Evolutionary conservation across 2,888 invertebrate genomes (phyloP).

Genomic region (Venustoraphidia nigricollis): DNA sequence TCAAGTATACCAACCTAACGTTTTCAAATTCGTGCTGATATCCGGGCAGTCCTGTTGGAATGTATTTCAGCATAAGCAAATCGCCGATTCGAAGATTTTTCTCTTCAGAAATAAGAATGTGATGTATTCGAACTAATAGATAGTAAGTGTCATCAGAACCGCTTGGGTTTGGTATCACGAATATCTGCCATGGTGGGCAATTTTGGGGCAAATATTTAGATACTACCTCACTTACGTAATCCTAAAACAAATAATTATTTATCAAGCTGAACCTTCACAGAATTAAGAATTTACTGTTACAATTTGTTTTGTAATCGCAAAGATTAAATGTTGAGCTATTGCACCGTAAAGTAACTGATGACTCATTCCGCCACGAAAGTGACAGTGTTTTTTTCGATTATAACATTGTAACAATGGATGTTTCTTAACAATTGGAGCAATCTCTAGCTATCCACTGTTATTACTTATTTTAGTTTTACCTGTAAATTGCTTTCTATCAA

Average conservation of each 20-base stretch:
- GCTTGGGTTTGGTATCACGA: slow-evolving; percentile 44
- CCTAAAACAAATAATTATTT: slow-evolving; percentile 30
- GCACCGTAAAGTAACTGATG: too few relatives aligned
- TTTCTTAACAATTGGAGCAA: too few relatives aligned
- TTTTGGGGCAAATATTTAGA: slow-evolving; percentile 59
- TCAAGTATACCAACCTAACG: background rate
- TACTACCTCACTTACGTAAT: slow-evolving; percentile 61
- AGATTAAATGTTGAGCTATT: too few relatives aligned
- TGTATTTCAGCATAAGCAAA: slow-evolving; percentile 45
- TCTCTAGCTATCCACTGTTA: too few relatives aligned
- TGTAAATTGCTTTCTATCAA: slow-evolving; percentile 60
- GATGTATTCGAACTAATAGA: slow-evolving; percentile 58
- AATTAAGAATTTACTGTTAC: too few relatives aligned
- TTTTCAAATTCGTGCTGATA: background rate
- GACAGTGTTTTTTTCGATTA: too few relatives aligned
- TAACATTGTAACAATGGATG: too few relatives aligned
- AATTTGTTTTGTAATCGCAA: too few relatives aligned
- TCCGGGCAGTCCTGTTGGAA: slow-evolving; percentile 4
- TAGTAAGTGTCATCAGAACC: slow-evolving; percentile 41
- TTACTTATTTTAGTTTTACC: slow-evolving; percentile 26
- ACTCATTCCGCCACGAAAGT: too few relatives aligned
- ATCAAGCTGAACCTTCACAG: too few relatives aligned
- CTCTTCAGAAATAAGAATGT: slow-evolving; percentile 56
- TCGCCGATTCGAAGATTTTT: slow-evolving; percentile 57
- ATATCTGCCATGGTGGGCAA: slow-evolving; percentile 68